A percentile compares a stretch with the other conserved stretches of the same genome.
Evolutionary conservation across 2,797 vertebrate species (phyloP).

Genomic region (Acanthis flammea): DNA sequence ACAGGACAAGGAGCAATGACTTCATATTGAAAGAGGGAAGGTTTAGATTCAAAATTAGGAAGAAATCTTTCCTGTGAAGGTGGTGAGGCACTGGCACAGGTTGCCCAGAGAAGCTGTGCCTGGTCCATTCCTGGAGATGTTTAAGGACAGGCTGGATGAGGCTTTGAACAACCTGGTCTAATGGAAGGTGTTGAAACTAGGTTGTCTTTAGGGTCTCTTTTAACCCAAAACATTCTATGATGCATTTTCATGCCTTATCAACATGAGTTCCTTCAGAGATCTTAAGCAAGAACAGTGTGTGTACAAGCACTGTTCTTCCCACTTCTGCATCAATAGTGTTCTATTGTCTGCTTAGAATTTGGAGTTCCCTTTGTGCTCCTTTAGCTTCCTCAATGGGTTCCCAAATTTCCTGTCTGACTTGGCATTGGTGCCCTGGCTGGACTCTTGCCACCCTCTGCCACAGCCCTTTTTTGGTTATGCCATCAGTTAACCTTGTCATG

Average conservation of each 20-base stretch:
- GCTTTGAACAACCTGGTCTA: background rate
- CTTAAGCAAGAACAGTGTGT: background rate
- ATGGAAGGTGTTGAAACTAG: background rate
- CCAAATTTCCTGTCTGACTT: background rate
- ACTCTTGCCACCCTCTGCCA: background rate
- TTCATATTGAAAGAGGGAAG: background rate
- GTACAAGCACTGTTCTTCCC: background rate
- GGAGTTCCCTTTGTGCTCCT: background rate
- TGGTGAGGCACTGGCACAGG: accelerated
- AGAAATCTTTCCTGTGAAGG: background rate
- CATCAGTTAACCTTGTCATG: background rate
- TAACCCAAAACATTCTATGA: background rate
- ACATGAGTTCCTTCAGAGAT: background rate
- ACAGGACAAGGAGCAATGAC: background rate
- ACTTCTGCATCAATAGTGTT: background rate
- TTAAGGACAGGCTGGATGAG: background rate
- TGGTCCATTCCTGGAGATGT: background rate
- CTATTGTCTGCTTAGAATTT: background rate
- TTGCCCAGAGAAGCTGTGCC: background rate
- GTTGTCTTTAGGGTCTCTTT: background rate
- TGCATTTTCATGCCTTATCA: background rate
- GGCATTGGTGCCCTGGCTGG: background rate
- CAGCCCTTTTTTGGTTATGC: background rate
- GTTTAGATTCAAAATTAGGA: background rate
- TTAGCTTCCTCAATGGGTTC: background rate